Evolutionary conservation across 2,797 vertebrate genomes (phyloP).

Genomic region (Bucorvus abyssinicus): DNA sequence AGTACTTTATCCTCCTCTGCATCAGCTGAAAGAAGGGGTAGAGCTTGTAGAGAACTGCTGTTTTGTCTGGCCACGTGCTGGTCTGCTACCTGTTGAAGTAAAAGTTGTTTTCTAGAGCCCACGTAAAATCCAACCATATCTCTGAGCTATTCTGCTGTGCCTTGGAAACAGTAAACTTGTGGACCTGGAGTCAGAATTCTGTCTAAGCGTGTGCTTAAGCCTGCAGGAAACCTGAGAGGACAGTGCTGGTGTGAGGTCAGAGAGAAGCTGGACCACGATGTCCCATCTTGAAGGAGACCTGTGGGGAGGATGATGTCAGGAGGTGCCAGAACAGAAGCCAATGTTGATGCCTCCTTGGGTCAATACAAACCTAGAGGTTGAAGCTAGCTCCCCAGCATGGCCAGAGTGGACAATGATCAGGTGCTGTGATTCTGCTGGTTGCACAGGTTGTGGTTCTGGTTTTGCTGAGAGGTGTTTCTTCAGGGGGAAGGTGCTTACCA

Average conservation of each 20-base stretch:
- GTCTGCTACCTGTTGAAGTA: background rate
- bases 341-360: background rate
- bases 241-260: background rate
- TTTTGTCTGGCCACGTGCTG: rapidly evolving
- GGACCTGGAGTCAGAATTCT: background rate
- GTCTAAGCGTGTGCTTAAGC: background rate
- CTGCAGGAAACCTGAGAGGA: background rate
- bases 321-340: background rate
- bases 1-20: background rate
- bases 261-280: background rate
- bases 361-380: background rate
- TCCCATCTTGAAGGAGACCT: background rate
- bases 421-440: background rate
- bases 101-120: background rate
- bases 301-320: background rate
- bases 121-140: background rate
- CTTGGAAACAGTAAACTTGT: background rate
- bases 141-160: background rate
- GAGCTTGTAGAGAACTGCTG: background rate
- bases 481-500: background rate
- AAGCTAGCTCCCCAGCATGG: background rate
- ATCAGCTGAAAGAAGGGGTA: background rate
- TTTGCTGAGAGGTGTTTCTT: background rate
- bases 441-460: background rate
- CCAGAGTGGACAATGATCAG: rapidly evolving